Base-by-base conservation (phyloP, 2,797 vertebrate genomes). In the Melanotaenia maccullochi region DNA sequence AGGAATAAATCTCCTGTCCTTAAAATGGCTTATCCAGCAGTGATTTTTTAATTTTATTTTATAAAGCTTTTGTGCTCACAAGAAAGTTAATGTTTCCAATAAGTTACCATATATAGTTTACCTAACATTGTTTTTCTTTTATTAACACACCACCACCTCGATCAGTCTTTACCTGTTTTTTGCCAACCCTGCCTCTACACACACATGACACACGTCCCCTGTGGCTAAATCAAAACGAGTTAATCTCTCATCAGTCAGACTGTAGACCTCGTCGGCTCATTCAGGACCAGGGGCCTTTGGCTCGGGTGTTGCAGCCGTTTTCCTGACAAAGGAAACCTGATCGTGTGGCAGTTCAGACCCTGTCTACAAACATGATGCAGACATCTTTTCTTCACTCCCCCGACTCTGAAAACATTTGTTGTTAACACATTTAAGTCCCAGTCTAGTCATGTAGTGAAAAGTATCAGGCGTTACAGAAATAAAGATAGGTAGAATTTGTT, bases 321-420 rank as follows among this genome's bases (percentile, higher is more conserved):
- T 67, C 64, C 71, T 62, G 71, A 84, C 85, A 90, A 83, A 83
- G 66, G 88, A 87, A 89, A 91, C 75, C 38, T 3, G 79, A 91
- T 90, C 84, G 7, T 30, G 30, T 63, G 60, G 59, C 65, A 2
- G 64, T 76, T 72, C 47, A 84, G 47, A 76, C 54, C 32, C 24
- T 44, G 16, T 30, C 56, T 24, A 12, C n/a, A 65, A 36, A 75
- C 51, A 68, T 40, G 60, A 38, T 69, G 59, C 59, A 38, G 38
- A 71, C 36, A n/a, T 42, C 20, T 35, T 13, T 22, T 35, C 3
- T 42, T 49, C 44, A 47, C 20, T 56, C 6, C 3, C 22, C 35
- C 28, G 0, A 68, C 65, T 72, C 56, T 64, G 44, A 35, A 80
- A 59, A 60, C 47, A 40, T 60, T 55, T 61, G 3, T 42, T 28